A percentile compares a stretch with the other conserved stretches of the same genome.
Conservation (phyloP, 1,140 invertebrate genomes). For the Colletes latitarsis region DNA sequence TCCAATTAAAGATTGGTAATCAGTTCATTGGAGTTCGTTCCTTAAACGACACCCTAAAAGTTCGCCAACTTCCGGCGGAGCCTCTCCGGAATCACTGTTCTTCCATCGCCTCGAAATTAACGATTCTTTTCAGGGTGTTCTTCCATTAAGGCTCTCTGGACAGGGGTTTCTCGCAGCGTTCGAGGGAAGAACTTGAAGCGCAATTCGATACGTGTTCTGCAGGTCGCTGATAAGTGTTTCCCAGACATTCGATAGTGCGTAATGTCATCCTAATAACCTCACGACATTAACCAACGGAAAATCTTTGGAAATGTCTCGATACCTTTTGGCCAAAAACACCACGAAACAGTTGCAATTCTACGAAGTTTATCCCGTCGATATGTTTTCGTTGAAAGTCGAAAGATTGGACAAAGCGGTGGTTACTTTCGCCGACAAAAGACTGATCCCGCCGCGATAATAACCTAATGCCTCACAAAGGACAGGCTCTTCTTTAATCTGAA, state of each 20-base stretch:
- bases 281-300: too few relatives aligned
- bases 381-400: neutral
- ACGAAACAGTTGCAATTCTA: too few relatives aligned
- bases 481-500: constrained; percentile 13
- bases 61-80: too few relatives aligned
- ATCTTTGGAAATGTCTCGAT: too few relatives aligned
- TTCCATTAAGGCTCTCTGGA: neutral
- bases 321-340: too few relatives aligned
- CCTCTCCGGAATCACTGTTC: neutral
- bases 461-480: constrained; percentile 49
- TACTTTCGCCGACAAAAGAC: neutral
- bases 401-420: neutral
- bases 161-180: too few relatives aligned
- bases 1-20: neutral
- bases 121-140: neutral
- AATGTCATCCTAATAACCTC: too few relatives aligned
- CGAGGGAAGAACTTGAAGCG: too few relatives aligned
- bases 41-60: too few relatives aligned
- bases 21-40: neutral
- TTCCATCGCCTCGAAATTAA: neutral
- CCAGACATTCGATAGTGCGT: too few relatives aligned
- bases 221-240: too few relatives aligned
- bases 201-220: too few relatives aligned
- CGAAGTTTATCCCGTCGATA: neutral
- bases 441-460: neutral